These are phyloP conservation scores for Cacatua alba DNA, from an alignment of 2,113 vertebrate species.

Conservation along the genomic window DNA sequence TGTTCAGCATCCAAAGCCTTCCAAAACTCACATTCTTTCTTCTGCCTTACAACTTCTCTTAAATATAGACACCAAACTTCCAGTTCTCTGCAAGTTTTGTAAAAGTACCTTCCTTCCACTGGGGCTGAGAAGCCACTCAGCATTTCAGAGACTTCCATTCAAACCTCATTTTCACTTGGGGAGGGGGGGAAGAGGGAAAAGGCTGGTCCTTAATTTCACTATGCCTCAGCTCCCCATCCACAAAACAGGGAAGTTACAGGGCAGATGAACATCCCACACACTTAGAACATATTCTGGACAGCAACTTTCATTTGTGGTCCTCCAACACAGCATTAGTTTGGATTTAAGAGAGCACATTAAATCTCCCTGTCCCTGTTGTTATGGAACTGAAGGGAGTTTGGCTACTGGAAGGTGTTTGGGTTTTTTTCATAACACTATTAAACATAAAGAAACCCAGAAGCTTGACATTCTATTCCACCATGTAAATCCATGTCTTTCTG, in stretches of 20 bases:
- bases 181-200: not conserved
- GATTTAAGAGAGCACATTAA: slow-evolving; percentile 32
- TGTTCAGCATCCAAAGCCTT: not conserved
- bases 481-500: slow-evolving; percentile 14
- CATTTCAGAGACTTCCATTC: not conserved
- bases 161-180: not conserved
- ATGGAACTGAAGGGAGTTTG: slow-evolving; percentile 16
- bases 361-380: slow-evolving; percentile 43
- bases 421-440: slow-evolving; percentile 1
- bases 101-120: not conserved
- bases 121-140: not conserved
- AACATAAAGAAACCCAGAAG: slow-evolving; percentile 53
- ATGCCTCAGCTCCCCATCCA: not conserved
- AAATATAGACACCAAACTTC: not conserved
- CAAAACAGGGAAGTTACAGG: not conserved
- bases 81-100: not conserved
- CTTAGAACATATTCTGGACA: not conserved
- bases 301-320: slow-evolving; percentile 2
- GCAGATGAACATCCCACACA: not conserved
- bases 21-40: not conserved
- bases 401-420: slow-evolving; percentile 4
- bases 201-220: not conserved
- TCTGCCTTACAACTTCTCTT: not conserved
- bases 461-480: slow-evolving; percentile 33
- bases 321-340: not conserved